phyloP scores from a whole-genome alignment of 2,888 invertebrate species.

The Sesia apiformis region DNA sequence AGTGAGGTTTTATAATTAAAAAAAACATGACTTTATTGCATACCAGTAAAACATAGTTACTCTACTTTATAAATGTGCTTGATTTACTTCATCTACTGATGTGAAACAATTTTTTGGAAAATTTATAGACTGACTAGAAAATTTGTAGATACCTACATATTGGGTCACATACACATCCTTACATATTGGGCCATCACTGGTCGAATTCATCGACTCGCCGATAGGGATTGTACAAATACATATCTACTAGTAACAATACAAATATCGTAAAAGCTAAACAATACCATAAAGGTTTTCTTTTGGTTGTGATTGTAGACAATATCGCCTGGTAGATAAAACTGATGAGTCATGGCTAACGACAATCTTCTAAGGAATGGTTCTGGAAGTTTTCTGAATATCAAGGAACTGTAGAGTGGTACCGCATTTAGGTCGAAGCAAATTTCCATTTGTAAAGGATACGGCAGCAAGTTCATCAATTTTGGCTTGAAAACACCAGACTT shows the following conservation, averaged over 20 bases:
- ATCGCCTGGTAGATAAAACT: constrained; percentile 69
- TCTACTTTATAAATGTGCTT: too few species aligned
- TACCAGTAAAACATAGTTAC: too few species aligned
- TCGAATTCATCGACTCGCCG: too few species aligned
- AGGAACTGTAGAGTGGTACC: constrained; percentile 62
- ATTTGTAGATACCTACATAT: too few species aligned
- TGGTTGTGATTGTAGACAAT: constrained; percentile 64
- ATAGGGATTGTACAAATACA: background rate
- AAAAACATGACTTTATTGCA: too few species aligned
- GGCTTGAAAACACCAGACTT: constrained; percentile 66
- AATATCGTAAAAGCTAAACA: background rate
- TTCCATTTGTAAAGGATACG: constrained; percentile 66
- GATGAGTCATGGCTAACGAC: constrained; percentile 65
- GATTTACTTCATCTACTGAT: too few species aligned
- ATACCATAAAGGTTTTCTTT: constrained; percentile 68
- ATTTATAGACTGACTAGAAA: too few species aligned
- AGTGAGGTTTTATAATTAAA: too few species aligned
- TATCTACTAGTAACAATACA: background rate
- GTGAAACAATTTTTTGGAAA: too few species aligned
- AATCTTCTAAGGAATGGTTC: constrained; percentile 68
- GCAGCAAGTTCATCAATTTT: constrained; percentile 49
- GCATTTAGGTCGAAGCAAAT: constrained; percentile 69
- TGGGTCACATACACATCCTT: too few species aligned
- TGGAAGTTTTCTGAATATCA: constrained; percentile 66
- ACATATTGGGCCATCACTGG: too few species aligned